These are phyloP conservation scores for Hormaphis cornu DNA, from an alignment of 1,140 invertebrate species.

Conservation along the genomic window DNA sequence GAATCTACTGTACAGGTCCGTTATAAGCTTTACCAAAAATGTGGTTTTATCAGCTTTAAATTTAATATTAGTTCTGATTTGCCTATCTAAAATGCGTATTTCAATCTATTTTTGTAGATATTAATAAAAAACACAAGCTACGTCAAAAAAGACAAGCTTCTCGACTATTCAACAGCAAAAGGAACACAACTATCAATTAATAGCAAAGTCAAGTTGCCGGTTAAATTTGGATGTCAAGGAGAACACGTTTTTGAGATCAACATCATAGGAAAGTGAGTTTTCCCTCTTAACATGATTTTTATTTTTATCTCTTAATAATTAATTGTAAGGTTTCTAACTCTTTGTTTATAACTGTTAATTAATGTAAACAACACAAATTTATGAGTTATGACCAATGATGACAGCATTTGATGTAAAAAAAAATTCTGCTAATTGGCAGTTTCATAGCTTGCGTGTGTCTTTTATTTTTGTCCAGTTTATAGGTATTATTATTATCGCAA, in stretches of 20 bases:
- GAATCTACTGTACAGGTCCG: background rate
- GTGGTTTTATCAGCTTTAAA: background rate
- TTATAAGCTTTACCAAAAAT: background rate
- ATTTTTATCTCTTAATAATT: no score
- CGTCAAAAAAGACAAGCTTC: background rate
- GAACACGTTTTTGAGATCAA: conserved; percentile 10
- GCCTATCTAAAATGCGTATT: background rate
- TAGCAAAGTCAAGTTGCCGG: background rate
- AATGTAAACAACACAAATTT: no score
- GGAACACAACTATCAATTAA: background rate
- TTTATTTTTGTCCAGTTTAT: no score
- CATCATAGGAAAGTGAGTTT: conserved; percentile 12
- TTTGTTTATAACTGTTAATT: no score
- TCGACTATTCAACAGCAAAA: conserved; percentile 12
- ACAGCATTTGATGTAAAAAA: no score
- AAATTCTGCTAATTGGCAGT: no score
- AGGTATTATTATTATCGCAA: no score
- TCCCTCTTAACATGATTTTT: background rate
- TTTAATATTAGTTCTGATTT: background rate
- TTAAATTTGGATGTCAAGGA: background rate
- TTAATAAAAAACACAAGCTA: conserved; percentile 16
- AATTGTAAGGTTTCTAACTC: no score
- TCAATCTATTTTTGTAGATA: background rate
- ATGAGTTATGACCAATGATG: no score
- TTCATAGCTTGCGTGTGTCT: no score